Conservation (phyloP, 2,113 vertebrate genomes). For the Glaucidium brasilianum region DNA sequence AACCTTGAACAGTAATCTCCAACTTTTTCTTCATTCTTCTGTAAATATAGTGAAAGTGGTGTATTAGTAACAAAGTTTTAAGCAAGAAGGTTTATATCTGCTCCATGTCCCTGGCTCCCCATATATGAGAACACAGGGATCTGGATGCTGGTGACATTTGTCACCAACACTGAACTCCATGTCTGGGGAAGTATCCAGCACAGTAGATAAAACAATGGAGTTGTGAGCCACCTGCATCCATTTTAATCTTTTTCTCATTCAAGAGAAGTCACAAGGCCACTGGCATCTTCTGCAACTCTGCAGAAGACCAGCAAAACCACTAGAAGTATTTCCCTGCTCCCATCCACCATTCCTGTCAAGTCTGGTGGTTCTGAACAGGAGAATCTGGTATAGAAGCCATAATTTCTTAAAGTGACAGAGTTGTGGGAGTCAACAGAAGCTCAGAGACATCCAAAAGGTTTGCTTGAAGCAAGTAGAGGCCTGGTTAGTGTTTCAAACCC, state of each 20-base stretch:
- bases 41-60: not conserved
- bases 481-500: not conserved
- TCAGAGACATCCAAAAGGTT: not conserved
- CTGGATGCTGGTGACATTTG: not conserved
- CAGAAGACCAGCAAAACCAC: not conserved
- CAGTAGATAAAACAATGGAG: not conserved
- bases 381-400: not conserved
- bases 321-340: not conserved
- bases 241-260: not conserved
- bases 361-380: not conserved
- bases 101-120: not conserved
- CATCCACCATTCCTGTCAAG: not conserved
- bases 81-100: not conserved
- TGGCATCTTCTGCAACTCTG: not conserved
- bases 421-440: not conserved
- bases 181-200: not conserved
- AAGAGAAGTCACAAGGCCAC: not conserved
- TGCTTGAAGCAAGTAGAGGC: not conserved
- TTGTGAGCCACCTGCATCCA: not conserved
- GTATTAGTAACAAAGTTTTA: not conserved
- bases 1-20: not conserved
- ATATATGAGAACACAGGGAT: not conserved
- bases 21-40: not conserved
- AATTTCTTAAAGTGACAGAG: not conserved
- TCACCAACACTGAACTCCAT: not conserved